Evolutionary conservation across 2,113 vertebrate genomes (phyloP), one percentile per base, ranked within the genome.

Genomic region (Cygnus buccinator): DNA sequence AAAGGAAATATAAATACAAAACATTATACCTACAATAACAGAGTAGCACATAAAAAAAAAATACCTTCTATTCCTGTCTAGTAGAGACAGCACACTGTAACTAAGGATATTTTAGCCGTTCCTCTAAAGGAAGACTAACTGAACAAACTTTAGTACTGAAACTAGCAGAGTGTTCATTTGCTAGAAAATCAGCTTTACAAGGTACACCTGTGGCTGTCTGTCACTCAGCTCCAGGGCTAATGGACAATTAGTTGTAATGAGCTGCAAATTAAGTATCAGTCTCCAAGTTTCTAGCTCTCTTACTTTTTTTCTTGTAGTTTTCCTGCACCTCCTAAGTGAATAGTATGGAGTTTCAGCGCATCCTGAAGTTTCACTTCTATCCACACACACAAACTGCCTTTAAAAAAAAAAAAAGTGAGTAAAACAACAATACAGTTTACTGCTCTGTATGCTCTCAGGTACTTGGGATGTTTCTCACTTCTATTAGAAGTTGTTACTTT

Each of bases 81-180:
- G 2, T 5, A 50, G 10, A 48, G 4, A 4, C 0, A 65, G 2
- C 7, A 22, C 21, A 58, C 11, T 2, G 0, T 0, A 17, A 15
- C 14, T 33, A 37, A 67, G 58, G 1, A 29, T 29, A 5, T 7
- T 84, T 44, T 4, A 91, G 1, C 65, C 37, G 1, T 1, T 50
- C 25, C 18, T 18, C 10, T 31, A 4, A 88, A 90, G 2, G 3
- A 61, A 6, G 0, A 9, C 4, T 0, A 5, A 1, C 9, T 29
- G 2, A 12, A 6, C 5, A 29, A 50, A 13, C 35, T n/a, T 43
- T 6, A 8, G 5, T 0, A 1, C 19, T 68, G 21, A 44, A 26
- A 41, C 67, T 10, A n/a, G 28, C 9, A 78, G 55, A 29, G 46
- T 19, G 15, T 14, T 65, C 7, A n/a, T 59, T 31, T 80, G 71